phyloP scores from a whole-genome alignment of 2,113 vertebrate genomes.

The Pimephales promelas region DNA sequence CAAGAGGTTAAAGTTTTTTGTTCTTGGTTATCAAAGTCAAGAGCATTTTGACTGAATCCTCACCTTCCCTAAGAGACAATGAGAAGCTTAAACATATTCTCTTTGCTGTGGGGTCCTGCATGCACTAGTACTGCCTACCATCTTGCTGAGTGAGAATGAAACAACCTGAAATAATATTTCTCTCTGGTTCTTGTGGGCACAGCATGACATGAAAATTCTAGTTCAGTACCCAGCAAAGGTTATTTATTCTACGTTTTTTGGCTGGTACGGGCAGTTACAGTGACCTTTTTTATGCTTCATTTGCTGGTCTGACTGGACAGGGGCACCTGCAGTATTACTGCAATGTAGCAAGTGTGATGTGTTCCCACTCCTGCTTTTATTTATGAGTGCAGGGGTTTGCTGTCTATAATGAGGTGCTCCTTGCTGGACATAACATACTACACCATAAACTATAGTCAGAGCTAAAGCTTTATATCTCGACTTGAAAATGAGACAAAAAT shows the following conservation, averaged over 20 bases:
- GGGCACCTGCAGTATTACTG: constrained; percentile 20
- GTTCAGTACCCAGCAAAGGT: constrained; percentile 13
- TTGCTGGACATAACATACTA: neutral
- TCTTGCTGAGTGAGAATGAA: neutral
- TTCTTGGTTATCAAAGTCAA: neutral
- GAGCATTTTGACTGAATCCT: neutral
- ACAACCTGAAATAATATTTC: constrained; percentile 6
- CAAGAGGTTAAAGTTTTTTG: constrained; percentile 15
- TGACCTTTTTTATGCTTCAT: constrained; percentile 49
- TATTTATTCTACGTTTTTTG: constrained; percentile 43
- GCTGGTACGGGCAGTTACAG: constrained; percentile 17
- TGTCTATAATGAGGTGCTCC: constrained; percentile 10
- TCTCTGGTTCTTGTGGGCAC: neutral
- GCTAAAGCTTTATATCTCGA: constrained; percentile 31
- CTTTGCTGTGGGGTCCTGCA: neutral
- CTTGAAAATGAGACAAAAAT: neutral
- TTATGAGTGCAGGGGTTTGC: constrained; percentile 2
- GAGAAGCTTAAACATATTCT: neutral
- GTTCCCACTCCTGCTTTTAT: constrained; percentile 20
- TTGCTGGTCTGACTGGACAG: constrained; percentile 19
- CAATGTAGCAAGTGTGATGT: constrained; percentile 30
- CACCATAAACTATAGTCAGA: neutral
- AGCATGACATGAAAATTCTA: neutral
- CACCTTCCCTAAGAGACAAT: neutral
- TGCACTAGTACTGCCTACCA: neutral